Evolutionary conservation across 2,797 vertebrate genomes (phyloP), one percentile per base, ranked within the genome.

Genomic region (Etheostoma perlongum): DNA sequence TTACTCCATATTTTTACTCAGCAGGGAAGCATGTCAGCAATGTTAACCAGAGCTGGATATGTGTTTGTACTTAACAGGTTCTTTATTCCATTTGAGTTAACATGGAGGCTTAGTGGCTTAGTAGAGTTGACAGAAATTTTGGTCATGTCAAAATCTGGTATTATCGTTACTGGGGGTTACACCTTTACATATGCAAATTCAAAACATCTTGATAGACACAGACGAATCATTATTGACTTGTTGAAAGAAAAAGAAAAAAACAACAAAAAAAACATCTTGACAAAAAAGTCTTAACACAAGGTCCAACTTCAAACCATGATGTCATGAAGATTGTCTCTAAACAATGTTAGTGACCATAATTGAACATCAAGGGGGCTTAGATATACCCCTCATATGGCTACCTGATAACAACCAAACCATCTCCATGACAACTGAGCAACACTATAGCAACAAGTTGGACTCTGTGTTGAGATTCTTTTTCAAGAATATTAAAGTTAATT

Each of bases 31-130:
- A 78, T 72, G 76, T 81, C 46, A 40, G 61, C 18, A 69, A 73
- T 75, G 48, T 36, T 42, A 59, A 52, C 59, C 70, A 54, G 21
- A 74, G 48, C 36, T 49, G 42, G 27, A 59, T 76, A 58, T 83
- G 74, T 42, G 36, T 74, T 76, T 76, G 19, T 19, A 63, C 61
- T 74, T 47, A 67, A 79, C 83, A 80, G 79, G 77, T 87, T 81
- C 33, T 42, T 72, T 66, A 71, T 68, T 16, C 42, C 57, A 23
- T 66, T 63, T 19, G 19, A 63, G 52, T 59, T 33, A 49, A n/a
- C n/a, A 25, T 53, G 47, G 57, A 3, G 33, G 57, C n/a, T n/a
- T n/a, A n/a, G 52, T 48, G 11, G 42, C 40, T n/a, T 46, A 54
- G 33, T 46, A 10, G 21, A 57, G 48, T n/a, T 18, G 15, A 48